Evolutionary conservation across 1,140 invertebrate species (phyloP).

Genomic region (Trichogramma pretiosum): DNA sequence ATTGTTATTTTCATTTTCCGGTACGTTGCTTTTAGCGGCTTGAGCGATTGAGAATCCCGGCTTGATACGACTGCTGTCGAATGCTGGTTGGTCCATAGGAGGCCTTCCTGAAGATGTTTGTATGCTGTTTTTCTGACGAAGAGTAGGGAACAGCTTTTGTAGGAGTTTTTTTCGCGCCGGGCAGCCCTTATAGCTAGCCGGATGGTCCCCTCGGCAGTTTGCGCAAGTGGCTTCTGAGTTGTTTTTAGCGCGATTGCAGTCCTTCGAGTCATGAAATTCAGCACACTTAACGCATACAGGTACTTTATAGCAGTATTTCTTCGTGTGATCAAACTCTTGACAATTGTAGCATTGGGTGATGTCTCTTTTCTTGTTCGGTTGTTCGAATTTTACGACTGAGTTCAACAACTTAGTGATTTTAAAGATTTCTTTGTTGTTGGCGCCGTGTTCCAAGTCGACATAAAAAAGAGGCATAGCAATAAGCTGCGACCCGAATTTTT

Average conservation of each 20-base stretch:
- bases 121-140: too few relatives aligned
- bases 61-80: too few relatives aligned
- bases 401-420: background rate
- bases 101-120: too few relatives aligned
- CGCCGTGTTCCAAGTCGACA: background rate
- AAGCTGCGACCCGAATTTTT: background rate
- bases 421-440: background rate
- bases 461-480: background rate
- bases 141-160: too few relatives aligned
- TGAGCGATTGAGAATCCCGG: too few relatives aligned
- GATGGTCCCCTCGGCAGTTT: background rate
- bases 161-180: background rate
- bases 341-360: slow-evolving; percentile 4
- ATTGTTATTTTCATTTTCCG: too few relatives aligned
- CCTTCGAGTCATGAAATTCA: background rate
- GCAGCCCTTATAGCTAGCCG: background rate
- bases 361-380: background rate
- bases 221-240: background rate
- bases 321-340: slow-evolving; percentile 2
- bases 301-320: background rate
- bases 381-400: background rate
- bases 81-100: too few relatives aligned
- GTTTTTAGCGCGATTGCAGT: background rate
- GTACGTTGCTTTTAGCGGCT: too few relatives aligned
- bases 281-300: slow-evolving; percentile 1